Base-by-base conservation (phyloP, 2,113 vertebrate species). In the Theristicus caerulescens region DNA sequence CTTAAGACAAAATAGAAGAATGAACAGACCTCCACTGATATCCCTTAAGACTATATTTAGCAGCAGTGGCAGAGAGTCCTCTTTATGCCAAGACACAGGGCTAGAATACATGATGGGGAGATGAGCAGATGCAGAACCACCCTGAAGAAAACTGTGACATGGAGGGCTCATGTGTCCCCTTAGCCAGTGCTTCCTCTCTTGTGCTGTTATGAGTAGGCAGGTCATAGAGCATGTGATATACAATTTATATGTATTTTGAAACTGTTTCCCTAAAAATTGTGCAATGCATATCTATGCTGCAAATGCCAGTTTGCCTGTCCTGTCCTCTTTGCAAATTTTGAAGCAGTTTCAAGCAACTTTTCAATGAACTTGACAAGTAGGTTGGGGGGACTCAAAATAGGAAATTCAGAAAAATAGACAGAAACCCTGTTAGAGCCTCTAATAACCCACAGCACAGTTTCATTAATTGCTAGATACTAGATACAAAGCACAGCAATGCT, bases 111-210 rank as follows among this genome's bases (percentile, higher is more conserved):
- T 6, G 29, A 32, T 61, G 14, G 7, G 13, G 40, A 69, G 4
- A 31, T 20, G 5, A 65, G 44, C 88, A 72, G 19, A 58, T 88
- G 27, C 26, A 85, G 36, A 86, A 47, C 10, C 21, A 13, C 2
- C 11, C 42, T 38, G 13, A 76, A 64, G n/a, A 72, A 59, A 72
- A 40, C 6, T 6, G 5, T 46, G 40, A 10, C 36, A 22, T 3
- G 44, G 58, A 40, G 13, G 12, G 27, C 22, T 38, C 0, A 0
- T 17, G 25, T 10, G 11, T 19, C 10, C 42, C 38, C 38, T 38
- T 47, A n/a, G 34, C 22, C 52, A 82, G 19, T 16, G 22, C 32
- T 79, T 40, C 54, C 34, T 40, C 10, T 65, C 62, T 51, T 61
- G 26, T 19, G 11, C 22, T 1, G 0, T 25, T 46, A 5, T 3